Base-by-base conservation (phyloP, 2,888 invertebrate species). In the Linnaemya tessellans region DNA sequence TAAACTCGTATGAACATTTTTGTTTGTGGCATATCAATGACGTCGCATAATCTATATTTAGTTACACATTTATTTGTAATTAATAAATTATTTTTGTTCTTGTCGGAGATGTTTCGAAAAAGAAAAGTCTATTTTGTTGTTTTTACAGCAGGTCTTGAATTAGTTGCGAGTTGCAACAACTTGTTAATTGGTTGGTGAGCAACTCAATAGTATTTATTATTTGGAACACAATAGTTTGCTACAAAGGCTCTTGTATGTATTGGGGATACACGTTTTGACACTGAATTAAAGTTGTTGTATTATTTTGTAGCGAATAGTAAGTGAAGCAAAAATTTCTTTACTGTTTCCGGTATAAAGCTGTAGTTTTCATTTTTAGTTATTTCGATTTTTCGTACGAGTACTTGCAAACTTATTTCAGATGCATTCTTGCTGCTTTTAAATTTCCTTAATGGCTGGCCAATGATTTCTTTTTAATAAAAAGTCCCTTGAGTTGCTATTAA, bases 41-140 rank as follows among this genome's bases (percentile, higher is more conserved):
- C 60, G 85, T 71, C 58, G 70, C 79, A 79, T 22, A 74, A 68
- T 79, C 51, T 85, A 65, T 71, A 80, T 82, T 84, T 84, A 74
- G 84, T 74, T 70, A 78, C 67, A 64, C 77, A 60, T 70, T 68
- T 79, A 54, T 71, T n/a, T 71, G 11, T 22, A 10, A 71, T 35
- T n/a, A n/a, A n/a, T n/a, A 65, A 65, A 75, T 65, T 25, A 25
- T 54, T 15, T 35, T 25, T 74, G 8, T 64, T 13, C 56, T 30
- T 8, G 9, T 20, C 3, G 22, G n/a, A 51, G 15, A 35, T 20
- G 1, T 25, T n/a, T 38, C n/a, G 18, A 54, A 46, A 67, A 46
- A 20, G 15, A 10, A n/a, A 30, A 46, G 30, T 3, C 8, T 60
- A 2, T 25, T 49, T 38, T 62, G 15, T 15, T 41, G 41, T 10